phyloP scores from a whole-genome alignment of 2,113 vertebrate genomes.

The Blennius ocellaris region DNA sequence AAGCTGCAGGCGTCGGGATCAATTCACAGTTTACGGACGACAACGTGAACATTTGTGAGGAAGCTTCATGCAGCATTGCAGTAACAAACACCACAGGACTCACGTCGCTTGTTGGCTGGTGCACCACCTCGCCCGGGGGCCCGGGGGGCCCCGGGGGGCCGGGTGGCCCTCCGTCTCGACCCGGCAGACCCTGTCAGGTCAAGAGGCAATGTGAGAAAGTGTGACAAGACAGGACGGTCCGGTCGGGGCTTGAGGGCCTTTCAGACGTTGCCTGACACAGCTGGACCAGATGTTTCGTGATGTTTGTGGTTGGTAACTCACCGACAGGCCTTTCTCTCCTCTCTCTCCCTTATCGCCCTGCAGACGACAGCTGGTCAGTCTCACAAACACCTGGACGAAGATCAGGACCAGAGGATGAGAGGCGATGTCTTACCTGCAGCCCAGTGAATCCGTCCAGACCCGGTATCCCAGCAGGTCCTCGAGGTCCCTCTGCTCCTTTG shows the following conservation, averaged over 20 bases:
- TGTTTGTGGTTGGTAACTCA: slow-evolving; percentile 67
- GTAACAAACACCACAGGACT: slow-evolving; percentile 41
- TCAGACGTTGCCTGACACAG: too few relatives aligned
- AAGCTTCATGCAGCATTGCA: too few relatives aligned
- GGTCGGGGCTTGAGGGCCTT: too few relatives aligned
- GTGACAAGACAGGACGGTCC: too few relatives aligned
- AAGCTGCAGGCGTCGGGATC: too few relatives aligned
- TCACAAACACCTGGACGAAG: not conserved
- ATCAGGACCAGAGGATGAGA: too few relatives aligned
- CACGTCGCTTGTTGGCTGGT: slow-evolving; percentile 73
- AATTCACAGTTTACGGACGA: too few relatives aligned
- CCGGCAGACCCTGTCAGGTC: slow-evolving; percentile 85
- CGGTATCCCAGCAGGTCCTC: slow-evolving; percentile 83
- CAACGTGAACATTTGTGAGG: too few relatives aligned
- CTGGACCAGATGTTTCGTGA: too few relatives aligned
- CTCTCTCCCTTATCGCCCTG: slow-evolving; percentile 91
- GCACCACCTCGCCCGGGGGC: slow-evolving; percentile 84
- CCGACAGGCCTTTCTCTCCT: slow-evolving; percentile 86
- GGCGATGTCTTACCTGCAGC: slow-evolving; percentile 71
- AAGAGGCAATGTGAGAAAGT: not conserved
- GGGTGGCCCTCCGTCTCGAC: slow-evolving; percentile 82
- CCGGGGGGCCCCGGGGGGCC: slow-evolving; percentile 90
- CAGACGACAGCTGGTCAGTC: not conserved
- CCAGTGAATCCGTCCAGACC: slow-evolving; percentile 88
- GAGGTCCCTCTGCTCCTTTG: slow-evolving; percentile 80